Evolutionary conservation across 2,888 invertebrate species (phyloP), one percentile per base, ranked within the genome.

Genomic region (Colletes collaris): DNA sequence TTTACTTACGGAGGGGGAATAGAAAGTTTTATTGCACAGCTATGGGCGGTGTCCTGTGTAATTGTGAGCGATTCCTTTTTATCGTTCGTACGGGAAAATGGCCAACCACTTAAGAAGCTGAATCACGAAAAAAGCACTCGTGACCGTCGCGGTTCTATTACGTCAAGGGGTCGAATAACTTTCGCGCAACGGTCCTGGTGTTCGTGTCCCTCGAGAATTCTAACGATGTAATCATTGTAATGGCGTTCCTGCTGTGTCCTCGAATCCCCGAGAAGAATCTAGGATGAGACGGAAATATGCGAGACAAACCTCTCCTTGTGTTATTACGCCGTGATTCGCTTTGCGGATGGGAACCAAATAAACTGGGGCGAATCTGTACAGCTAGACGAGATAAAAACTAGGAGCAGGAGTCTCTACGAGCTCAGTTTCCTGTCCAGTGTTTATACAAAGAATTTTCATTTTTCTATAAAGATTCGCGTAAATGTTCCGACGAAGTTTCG

Each of bases 141-240:
- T 27, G 27, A 27, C 27, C 27, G 27, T 27, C 27, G 27, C 27
- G 27, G 27, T 27, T 27, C 27, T 27, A 27, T 27, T 27, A 27
- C 27, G 10, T 16, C 44, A 2, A 19, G 37, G 5, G 44, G 11
- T 50, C 75, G 64, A 71, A 71, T 76, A 76, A 86, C 72, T 76
- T 83, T 82, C 82, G 72, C 76, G 79, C 46, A 13, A 40, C 62
- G 40, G 6, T 40, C 27, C 1, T 27, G 27, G 27, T 27, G 27
- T 27, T 27, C 27, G 27, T 27, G 27, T 27, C 27, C 75, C 62
- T 35, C 55, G 67, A 59, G 67, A 73, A 77, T 77, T 58, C 56
- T 68, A 80, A 80, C 77, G 82, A 84, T 81, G 75, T 70, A 82
- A 84, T 81, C 80, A 82, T 86, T 85, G 40, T 82, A 82, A 86